Conservation (phyloP, 2,113 vertebrate genomes). For the Leptosomus discolor region DNA sequence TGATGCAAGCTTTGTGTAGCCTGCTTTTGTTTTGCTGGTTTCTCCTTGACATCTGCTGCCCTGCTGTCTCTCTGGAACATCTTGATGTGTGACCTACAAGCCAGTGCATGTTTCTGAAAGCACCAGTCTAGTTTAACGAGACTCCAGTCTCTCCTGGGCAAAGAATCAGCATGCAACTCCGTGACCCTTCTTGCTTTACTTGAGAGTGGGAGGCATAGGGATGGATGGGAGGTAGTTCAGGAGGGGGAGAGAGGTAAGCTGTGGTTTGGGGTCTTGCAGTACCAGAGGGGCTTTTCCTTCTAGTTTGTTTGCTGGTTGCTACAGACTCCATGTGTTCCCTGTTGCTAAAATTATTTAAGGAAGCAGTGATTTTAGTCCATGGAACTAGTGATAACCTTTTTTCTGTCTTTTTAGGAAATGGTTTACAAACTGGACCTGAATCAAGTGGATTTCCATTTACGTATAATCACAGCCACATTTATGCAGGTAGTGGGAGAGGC, state of each 20-base stretch:
- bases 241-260: background rate
- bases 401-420: slow-evolving; percentile 81
- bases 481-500: slow-evolving; percentile 79
- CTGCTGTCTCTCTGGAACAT: background rate
- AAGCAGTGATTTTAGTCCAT: background rate
- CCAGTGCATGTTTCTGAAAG: background rate
- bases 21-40: background rate
- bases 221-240: background rate
- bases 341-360: rapidly evolving
- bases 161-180: background rate
- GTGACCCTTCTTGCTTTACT: background rate
- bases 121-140: background rate
- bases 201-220: background rate
- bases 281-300: background rate
- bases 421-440: slow-evolving; percentile 78
- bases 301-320: background rate
- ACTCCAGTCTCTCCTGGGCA: background rate
- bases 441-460: slow-evolving; percentile 69
- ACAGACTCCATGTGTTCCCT: background rate
- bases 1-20: background rate
- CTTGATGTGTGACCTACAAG: background rate
- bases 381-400: background rate
- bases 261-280: background rate
- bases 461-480: slow-evolving; percentile 72
- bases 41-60: background rate